Conservation (phyloP, 2,888 invertebrate genomes). For the Yponomeuta plumbellus region DNA sequence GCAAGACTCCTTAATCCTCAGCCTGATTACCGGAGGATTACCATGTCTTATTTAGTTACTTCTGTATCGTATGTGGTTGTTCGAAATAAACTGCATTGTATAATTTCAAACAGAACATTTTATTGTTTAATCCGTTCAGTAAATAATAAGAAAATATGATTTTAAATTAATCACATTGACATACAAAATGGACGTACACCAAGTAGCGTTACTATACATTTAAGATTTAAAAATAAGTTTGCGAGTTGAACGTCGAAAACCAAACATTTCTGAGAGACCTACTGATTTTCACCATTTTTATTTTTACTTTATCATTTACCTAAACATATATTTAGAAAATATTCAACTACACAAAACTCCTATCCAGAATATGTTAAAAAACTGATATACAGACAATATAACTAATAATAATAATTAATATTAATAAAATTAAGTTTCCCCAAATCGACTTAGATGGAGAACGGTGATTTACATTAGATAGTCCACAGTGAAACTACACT, state of each 20-base stretch:
- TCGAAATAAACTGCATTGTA: constrained; percentile 46
- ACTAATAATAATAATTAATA: constrained; percentile 36
- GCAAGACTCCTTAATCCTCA: no score
- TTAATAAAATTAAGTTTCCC: constrained; percentile 46
- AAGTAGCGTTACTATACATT: constrained; percentile 66
- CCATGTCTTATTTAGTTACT: no score
- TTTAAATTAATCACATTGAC: constrained; percentile 72
- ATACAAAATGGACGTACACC: constrained; percentile 75
- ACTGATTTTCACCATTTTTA: constrained; percentile 34
- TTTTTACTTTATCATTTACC: constrained; percentile 41
- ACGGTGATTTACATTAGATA: constrained; percentile 23
- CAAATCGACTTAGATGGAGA: constrained; percentile 39
- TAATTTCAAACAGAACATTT: constrained; percentile 76
- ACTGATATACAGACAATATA: constrained; percentile 75
- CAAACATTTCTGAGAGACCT: constrained; percentile 50
- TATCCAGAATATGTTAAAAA: constrained; percentile 38
- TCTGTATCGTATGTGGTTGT: constrained; percentile 14
- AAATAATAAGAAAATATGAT: constrained; percentile 26
- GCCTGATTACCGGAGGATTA: no score
- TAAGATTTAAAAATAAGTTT: constrained; percentile 57
- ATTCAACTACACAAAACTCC: constrained; percentile 56
- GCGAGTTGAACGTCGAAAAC: constrained; percentile 22
- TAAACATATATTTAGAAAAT: constrained; percentile 53
- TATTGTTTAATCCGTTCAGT: constrained; percentile 75
- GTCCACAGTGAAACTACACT: background rate